These are phyloP conservation scores for Neomorphus geoffroyi DNA, from an alignment of 2,797 vertebrate species.

Conservation along the genomic window DNA sequence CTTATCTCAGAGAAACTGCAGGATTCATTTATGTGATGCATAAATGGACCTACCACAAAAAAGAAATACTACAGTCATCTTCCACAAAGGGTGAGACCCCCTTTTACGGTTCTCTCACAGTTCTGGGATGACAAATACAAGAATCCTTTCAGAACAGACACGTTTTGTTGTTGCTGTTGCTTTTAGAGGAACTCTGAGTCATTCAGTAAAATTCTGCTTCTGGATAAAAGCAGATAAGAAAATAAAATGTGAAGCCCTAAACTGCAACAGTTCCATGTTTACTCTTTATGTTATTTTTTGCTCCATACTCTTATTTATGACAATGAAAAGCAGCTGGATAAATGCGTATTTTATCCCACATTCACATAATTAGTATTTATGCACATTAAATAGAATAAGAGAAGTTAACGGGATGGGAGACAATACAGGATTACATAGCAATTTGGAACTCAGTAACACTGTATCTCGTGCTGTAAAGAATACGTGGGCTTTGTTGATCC, in stretches of 20 bases:
- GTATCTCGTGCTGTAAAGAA: background rate
- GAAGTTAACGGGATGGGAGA: background rate
- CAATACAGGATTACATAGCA: background rate
- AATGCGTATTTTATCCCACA: background rate
- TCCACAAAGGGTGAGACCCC: rapidly evolving
- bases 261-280: background rate
- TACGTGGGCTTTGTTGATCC: background rate
- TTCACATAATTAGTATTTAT: background rate
- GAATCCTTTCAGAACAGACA: background rate
- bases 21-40: background rate
- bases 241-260: background rate
- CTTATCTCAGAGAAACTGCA: background rate
- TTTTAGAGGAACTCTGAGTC: background rate
- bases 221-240: background rate
- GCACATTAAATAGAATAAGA: background rate
- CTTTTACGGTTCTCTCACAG: background rate
- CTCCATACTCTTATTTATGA: background rate
- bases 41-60: background rate
- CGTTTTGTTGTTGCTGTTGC: background rate
- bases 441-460: background rate
- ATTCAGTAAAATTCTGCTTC: background rate
- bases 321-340: background rate
- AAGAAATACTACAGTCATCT: background rate
- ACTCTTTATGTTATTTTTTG: background rate
- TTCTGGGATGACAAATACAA: background rate